Evolutionary conservation across 1,140 invertebrate genomes (phyloP), one percentile per base, ranked within the genome.

Genomic region (Hypsibius dujardini): DNA sequence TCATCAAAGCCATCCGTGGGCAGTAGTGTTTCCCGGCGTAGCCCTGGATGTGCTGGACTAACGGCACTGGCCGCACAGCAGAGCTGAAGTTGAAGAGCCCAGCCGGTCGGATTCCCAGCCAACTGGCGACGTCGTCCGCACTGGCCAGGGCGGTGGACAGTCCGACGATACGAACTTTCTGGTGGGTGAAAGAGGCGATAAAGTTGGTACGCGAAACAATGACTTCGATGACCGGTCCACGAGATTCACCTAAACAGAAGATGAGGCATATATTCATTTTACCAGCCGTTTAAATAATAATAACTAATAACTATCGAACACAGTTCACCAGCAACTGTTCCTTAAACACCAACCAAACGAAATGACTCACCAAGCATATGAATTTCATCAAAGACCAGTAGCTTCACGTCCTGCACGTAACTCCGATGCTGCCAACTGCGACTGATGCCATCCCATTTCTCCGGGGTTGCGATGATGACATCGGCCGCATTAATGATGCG

Each of bases 401-500:
- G 81, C 0, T 88, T 87, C 0, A 99, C 95, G 76, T 92, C 77
- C 74, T 84, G 87, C 1, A 99, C 95, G 77, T 98, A 99, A 79
- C 87, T 88, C 74, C 95, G 84, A 0, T 90, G 96, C 76, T 97
- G 93, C 93, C 95, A 98, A 72, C 90, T 92, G 74, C 95, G 84
- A 79, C 91, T 95, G 71, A 98, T 91, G 73, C 94, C 95, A 79
- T 98, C 95, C 95, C 95, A 98, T 80, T 98, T 98, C 81, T 99
- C 95, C 0, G 95, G 95, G 0, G 95, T 99, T 1, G 95, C 98
- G 0, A 99, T 91, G 47, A 99, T 97, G 1, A 99, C 86, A 77
- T 91, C 87, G 0, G 95, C 87, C 70, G 79, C 83, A 0, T 85
- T 82, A 72, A 98, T 91, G 0, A 91, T 87, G 75, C 86, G 82